phyloP scores from a whole-genome alignment of 2,113 vertebrate genomes.

The Vidua macroura region DNA sequence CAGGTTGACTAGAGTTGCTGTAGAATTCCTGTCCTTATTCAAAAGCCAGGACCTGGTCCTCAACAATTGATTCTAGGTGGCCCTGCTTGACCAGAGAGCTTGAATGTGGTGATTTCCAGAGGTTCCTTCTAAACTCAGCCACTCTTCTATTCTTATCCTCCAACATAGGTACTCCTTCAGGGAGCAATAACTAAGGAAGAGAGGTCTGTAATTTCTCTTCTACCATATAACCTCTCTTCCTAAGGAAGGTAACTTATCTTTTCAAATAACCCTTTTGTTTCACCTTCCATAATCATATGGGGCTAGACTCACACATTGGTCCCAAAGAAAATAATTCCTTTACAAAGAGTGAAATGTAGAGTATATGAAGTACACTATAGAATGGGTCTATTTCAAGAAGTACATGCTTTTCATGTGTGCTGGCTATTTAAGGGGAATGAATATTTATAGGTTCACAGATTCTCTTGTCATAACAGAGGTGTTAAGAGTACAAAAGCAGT shows the following conservation, averaged over 20 bases:
- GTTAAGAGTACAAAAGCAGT: not conserved
- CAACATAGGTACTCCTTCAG: not conserved
- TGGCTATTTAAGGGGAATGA: not conserved
- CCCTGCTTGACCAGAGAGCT: not conserved
- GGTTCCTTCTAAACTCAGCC: not conserved
- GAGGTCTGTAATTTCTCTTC: not conserved
- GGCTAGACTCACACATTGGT: not conserved
- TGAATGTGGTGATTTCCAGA: not conserved
- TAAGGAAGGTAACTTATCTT: not conserved
- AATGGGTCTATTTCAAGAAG: not conserved
- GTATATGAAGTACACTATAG: not conserved
- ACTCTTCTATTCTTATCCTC: not conserved
- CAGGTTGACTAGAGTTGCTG: not conserved
- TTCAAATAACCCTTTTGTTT: not conserved
- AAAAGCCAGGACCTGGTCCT: not conserved
- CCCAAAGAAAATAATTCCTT: not conserved
- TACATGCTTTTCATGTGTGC: not conserved
- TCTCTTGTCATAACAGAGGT: not conserved
- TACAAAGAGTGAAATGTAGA: not conserved
- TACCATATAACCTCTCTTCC: not conserved
- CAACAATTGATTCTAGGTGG: not conserved
- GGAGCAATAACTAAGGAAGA: not conserved
- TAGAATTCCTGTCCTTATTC: not conserved
- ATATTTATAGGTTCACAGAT: not conserved
- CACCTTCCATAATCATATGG: not conserved